These are phyloP conservation scores for Drosophila ezoana DNA, from an alignment of 2,888 invertebrate genomes.

Conservation along the genomic window DNA sequence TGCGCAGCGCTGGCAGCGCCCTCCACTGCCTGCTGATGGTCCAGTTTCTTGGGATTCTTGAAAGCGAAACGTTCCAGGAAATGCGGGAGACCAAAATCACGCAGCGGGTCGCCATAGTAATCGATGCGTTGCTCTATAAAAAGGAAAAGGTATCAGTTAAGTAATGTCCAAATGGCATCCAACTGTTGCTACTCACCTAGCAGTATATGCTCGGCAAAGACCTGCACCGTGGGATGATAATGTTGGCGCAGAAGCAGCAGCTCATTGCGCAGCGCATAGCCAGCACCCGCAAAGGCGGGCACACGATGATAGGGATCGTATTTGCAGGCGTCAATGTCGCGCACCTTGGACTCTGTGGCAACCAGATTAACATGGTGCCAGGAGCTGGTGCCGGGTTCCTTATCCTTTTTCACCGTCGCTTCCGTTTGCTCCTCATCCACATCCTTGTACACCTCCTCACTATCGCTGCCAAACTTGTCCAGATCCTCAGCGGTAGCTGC, in stretches of 20 bases:
- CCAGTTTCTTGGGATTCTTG: constrained; percentile 93
- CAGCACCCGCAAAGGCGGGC: constrained; percentile 93
- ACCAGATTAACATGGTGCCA: constrained; percentile 82
- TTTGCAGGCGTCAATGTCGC: constrained; percentile 77
- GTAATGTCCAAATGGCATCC: neutral
- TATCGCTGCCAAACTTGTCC: constrained; percentile 83
- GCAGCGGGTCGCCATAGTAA: constrained; percentile 96
- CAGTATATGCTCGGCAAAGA: constrained; percentile 93
- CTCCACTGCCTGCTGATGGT: constrained; percentile 84
- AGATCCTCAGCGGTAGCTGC: constrained; percentile 64
- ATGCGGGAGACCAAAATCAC: constrained; percentile 95
- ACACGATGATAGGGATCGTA: constrained; percentile 92
- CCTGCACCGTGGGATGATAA: constrained; percentile 95
- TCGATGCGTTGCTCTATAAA: constrained; percentile 89
- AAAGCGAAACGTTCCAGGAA: constrained; percentile 98
- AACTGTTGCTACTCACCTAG: constrained; percentile 86
- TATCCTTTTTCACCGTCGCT: constrained; percentile 31
- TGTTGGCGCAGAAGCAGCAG: constrained; percentile 90
- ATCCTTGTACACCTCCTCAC: constrained; percentile 83
- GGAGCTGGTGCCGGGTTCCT: constrained; percentile 71
- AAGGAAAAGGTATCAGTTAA: neutral
- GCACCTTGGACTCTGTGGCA: constrained; percentile 59
- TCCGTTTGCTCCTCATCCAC: constrained; percentile 41
- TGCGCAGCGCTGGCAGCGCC: constrained; percentile 78
- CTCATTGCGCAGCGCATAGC: constrained; percentile 90